Evolutionary conservation across 2,888 invertebrate species (phyloP), one percentile per base, ranked within the genome.

Genomic region (Mesochorus sp.): DNA sequence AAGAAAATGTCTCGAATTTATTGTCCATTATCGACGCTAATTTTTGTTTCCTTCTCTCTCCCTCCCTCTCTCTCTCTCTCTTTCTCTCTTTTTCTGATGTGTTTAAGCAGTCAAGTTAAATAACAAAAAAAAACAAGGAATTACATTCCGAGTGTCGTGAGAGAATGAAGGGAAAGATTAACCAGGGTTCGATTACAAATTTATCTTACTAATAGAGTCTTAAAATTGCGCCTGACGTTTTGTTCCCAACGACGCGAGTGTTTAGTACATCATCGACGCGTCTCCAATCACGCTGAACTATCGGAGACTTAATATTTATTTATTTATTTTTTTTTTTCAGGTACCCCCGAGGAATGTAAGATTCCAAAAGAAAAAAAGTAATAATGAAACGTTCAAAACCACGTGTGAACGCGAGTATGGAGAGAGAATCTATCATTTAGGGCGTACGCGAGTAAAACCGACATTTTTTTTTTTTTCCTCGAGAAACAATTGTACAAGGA

Each of bases 1-100:
- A 80, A 74, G 76, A 70, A 80, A 74, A 80, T 61, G 72, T 75
- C 59, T 76, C 68, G 80, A 76, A 76, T 81, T n/a, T 81, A 81
- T 81, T 81, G 81, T 81, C 81, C 77, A 31, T 72, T 51, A 76
- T 78, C 61, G 34, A 73, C 73, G 73, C 62, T 44, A 70, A 73
- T 57, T 12, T 61, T 55, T 26, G 2, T 67, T 19, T 53, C 17
- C 21, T 19, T 14, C 3, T 39, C 10, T 14, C 19, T 8, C 10
- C 12, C 31, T 3, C 5, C 1, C 2, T 21, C 19, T 39, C n/a
- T 37, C 8, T 2, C n/a, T 37, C 12, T 6, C 2, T 3, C 12
- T 6, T n/a, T 6, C 12, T 37, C 1, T 2, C 2, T 37, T 8
- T n/a, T 12, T 37, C 37, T 14, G n/a, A 6, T 19, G 21, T 5